Conservation (phyloP, 2,888 invertebrate species). For the Lasioglossum calceatum region DNA sequence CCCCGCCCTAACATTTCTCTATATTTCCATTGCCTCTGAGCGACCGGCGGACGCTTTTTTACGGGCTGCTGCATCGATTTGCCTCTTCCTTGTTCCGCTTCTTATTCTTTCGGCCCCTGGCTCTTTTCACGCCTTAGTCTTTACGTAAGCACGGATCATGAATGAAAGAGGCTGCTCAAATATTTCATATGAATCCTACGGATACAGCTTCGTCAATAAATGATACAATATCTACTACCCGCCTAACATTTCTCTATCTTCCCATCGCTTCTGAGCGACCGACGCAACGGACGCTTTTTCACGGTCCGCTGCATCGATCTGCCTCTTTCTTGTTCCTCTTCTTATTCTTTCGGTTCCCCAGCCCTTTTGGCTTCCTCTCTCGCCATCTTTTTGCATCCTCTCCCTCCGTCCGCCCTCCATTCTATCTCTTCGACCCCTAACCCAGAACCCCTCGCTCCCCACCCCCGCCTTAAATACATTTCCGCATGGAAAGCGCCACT, state of each 20-base stretch:
- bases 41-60: conserved; percentile 51
- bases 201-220: neutral
- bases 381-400: conserved; percentile 22
- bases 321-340: conserved; percentile 29
- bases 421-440: conserved; percentile 43
- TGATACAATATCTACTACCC: neutral
- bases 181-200: neutral
- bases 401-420: neutral
- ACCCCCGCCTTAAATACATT: conserved; percentile 59
- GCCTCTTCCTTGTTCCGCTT: conserved; percentile 25
- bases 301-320: conserved; percentile 54
- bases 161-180: neutral
- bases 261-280: conserved; percentile 42
- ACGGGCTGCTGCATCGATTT: conserved; percentile 53
- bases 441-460: neutral
- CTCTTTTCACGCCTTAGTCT: neutral
- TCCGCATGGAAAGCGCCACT: conserved; percentile 58
- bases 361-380: conserved; percentile 1
- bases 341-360: conserved; percentile 7
- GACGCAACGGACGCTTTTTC: conserved; percentile 52
- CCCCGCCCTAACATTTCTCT: conserved; percentile 40
- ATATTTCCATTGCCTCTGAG: conserved; percentile 52
- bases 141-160: neutral
- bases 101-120: neutral
- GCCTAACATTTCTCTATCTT: conserved; percentile 54